These are phyloP conservation scores for Semicossyphus pulcher DNA, from an alignment of 2,113 vertebrate genomes.

Conservation along the genomic window DNA sequence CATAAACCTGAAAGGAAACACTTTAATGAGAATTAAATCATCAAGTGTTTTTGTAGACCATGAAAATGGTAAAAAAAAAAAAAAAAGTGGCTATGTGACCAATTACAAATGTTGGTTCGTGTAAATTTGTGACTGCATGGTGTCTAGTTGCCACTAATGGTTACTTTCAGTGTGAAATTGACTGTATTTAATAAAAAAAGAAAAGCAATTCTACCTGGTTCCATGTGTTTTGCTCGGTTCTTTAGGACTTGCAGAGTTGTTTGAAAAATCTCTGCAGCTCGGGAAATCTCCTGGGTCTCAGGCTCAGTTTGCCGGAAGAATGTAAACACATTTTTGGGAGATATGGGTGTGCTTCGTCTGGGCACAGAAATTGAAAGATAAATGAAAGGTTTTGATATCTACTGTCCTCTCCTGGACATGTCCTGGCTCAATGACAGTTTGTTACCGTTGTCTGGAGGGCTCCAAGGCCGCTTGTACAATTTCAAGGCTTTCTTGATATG, in stretches of 20 bases:
- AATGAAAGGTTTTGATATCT: neutral
- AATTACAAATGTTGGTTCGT: neutral
- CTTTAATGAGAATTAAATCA: too few species aligned
- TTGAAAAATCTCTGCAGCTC: slow-evolving; percentile 88
- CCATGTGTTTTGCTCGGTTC: slow-evolving; percentile 55
- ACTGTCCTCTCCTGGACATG: neutral
- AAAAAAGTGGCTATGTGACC: neutral
- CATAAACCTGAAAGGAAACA: too few species aligned
- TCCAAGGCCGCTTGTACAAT: slow-evolving; percentile 65
- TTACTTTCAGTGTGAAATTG: neutral
- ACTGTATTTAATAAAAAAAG: slow-evolving; percentile 13
- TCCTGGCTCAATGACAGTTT: neutral
- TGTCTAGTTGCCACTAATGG: neutral
- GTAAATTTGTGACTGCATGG: neutral
- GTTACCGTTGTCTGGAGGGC: slow-evolving; percentile 76
- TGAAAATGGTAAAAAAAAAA: neutral
- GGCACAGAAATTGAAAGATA: slow-evolving; percentile 16
- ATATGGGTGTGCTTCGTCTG: slow-evolving; percentile 46
- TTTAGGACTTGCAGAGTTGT: slow-evolving; percentile 78
- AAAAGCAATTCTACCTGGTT: slow-evolving; percentile 76
- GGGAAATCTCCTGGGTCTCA: slow-evolving; percentile 77
- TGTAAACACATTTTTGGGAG: slow-evolving; percentile 71
- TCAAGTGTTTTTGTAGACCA: too few species aligned
- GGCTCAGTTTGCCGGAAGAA: slow-evolving; percentile 81
- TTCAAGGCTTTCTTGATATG: slow-evolving; percentile 72